Base-by-base conservation (phyloP, 2,888 invertebrate species). In the Volucella bombylans region DNA sequence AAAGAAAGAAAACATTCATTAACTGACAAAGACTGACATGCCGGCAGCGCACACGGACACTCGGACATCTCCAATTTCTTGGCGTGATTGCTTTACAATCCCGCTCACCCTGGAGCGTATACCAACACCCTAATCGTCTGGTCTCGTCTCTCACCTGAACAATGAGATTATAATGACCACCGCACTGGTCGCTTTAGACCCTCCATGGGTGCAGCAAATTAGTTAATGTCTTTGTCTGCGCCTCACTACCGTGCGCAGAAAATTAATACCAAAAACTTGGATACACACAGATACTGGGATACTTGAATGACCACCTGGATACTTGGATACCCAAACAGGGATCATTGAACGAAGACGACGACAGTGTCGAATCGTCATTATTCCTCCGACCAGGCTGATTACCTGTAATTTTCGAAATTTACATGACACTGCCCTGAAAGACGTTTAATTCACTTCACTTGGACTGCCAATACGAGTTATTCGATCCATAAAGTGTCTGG, bases 401-500 rank as follows among this genome's bases (percentile, higher is more conserved):
- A 57, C 64, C 64, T 68, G 69, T 69, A 83, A 83, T 83, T 79
- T 71, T 45, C 41, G 10, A 73, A 82, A 79, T 79, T 82, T 78
- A 67, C 82, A 82, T 79, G 55, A 69, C 72, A 79, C 73, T 39
- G 41, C 57, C 64, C 57, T 39, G 12, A 59, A 47, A 41, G 49
- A 49, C 49, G 69, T 73, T 69, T 73, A 79, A 83, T 79, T 83
- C 69, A 79, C 68, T 83, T 83, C 73, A 73, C 68, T 45, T 23
- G 68, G 50, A 6, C 79, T 79, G 79, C 45, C 79, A 62, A 74
- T 78, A 68, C 49, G 82, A 82, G 78, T 82, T 73, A 82, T 78
- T 78, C 73, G 55, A 47, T 18, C 64, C 31, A 41, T 38, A 64
- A 65, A 64, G 50, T 68, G 52, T 50, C 62, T 18, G 62, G 38